Evolutionary conservation across 2,888 invertebrate genomes (phyloP).

Genomic region (Bellardia bayeri): DNA sequence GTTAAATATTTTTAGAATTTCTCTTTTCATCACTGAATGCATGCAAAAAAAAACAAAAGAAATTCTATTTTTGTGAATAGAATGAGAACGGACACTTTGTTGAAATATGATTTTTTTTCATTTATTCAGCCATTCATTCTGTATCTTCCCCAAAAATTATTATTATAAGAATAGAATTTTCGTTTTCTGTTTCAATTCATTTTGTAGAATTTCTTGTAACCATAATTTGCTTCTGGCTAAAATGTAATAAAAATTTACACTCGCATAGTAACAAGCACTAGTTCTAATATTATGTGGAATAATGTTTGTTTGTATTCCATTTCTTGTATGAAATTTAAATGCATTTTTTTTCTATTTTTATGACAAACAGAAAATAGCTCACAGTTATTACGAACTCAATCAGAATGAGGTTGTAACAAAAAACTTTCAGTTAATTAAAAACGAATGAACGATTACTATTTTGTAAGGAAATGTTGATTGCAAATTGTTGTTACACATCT

Average conservation of each 20-base stretch:
- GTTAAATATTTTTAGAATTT: constrained; percentile 36
- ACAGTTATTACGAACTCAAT: constrained; percentile 13
- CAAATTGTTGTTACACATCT: neutral
- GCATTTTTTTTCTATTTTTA: constrained; percentile 24
- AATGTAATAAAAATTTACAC: constrained; percentile 43
- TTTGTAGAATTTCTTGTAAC: constrained; percentile 30
- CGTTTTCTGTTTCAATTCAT: neutral
- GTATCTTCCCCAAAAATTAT: constrained; percentile 5
- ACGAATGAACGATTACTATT: constrained; percentile 5
- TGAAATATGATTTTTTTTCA: constrained; percentile 18
- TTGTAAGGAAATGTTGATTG: neutral
- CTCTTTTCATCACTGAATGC: neutral
- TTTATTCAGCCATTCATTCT: neutral
- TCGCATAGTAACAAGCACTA: constrained; percentile 15
- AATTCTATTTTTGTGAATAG: neutral
- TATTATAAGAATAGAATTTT: neutral
- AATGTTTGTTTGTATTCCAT: constrained; percentile 4
- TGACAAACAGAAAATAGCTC: constrained; percentile 26
- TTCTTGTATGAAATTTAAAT: constrained; percentile 27
- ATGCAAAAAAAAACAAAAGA: neutral
- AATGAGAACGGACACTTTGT: neutral
- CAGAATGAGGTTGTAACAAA: neutral
- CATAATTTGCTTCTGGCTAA: constrained; percentile 44
- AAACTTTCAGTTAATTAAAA: constrained; percentile 49
- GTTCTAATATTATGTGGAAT: neutral